Conservation (phyloP, 2,113 vertebrate genomes). For the Alces alces region DNA sequence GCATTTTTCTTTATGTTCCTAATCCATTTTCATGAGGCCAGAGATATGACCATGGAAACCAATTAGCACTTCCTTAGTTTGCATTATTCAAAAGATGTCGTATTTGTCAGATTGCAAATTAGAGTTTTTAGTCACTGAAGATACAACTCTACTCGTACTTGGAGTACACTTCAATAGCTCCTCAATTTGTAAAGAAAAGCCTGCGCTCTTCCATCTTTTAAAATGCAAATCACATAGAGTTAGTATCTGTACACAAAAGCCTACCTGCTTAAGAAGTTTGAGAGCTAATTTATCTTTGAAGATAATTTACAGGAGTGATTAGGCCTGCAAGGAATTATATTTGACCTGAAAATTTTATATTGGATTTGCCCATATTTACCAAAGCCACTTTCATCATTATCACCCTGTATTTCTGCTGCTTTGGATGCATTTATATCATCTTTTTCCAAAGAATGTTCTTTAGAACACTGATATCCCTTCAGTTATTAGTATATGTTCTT, state of each 20-base stretch:
- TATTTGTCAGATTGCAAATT: constrained; percentile 31
- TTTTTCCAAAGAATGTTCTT: not conserved
- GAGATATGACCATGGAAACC: constrained; percentile 61
- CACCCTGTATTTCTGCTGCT: not conserved
- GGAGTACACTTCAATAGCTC: not conserved
- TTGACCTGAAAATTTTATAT: constrained; percentile 4
- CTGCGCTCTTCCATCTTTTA: constrained; percentile 21
- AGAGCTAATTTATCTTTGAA: constrained; percentile 52
- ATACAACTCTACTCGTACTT: not conserved
- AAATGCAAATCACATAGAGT: constrained; percentile 26
- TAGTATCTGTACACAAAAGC: constrained; percentile 35
- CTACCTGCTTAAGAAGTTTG: constrained; percentile 42
- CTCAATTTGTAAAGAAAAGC: not conserved
- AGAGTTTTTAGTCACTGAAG: constrained; percentile 13
- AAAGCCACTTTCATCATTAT: not conserved
- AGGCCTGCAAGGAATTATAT: not conserved
- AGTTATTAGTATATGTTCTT: not conserved
- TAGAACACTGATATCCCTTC: not conserved
- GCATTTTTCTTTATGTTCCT: constrained; percentile 43
- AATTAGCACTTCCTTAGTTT: constrained; percentile 67
- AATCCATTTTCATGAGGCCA: not conserved
- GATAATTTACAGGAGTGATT: constrained; percentile 43
- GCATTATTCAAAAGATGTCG: constrained; percentile 44
- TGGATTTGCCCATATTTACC: not conserved
- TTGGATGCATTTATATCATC: not conserved